Evolutionary conservation across 2,888 invertebrate species (phyloP).

Genomic region (Eristalinus sepulchralis): DNA sequence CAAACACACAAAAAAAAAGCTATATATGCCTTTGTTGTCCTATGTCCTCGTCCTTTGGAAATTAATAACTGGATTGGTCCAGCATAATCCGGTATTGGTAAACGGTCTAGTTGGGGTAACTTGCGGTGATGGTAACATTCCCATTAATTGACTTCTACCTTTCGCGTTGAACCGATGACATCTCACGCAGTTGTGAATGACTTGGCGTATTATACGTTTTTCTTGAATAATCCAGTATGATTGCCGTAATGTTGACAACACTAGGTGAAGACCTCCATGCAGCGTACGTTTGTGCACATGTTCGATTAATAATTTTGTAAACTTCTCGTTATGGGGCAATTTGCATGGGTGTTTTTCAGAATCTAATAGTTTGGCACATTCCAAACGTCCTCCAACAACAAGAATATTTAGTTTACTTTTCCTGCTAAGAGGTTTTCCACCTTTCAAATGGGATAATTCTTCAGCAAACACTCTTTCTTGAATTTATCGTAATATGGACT

Average conservation of each 20-base stretch:
- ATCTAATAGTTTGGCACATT: no score
- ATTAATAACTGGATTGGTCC: slow-evolving; percentile 7
- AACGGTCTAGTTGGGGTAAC: slow-evolving; percentile 7
- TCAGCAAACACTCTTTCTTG: no score
- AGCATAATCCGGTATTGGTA: slow-evolving; percentile 17
- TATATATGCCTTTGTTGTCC: neutral
- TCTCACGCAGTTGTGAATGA: neutral
- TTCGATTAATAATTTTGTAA: neutral
- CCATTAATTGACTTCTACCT: neutral
- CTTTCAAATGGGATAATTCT: no score
- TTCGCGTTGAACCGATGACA: neutral
- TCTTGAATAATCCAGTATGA: neutral
- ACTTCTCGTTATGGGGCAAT: slow-evolving; percentile 15
- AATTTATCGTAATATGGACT: no score
- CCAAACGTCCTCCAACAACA: no score
- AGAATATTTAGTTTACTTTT: no score
- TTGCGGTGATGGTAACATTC: neutral
- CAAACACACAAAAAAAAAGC: neutral
- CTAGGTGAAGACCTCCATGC: slow-evolving; percentile 4
- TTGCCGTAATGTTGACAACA: neutral
- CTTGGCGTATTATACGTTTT: slow-evolving; percentile 1
- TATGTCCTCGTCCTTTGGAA: slow-evolving; percentile 1
- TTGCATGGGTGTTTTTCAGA: no score
- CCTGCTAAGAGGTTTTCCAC: no score
- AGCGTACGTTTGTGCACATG: neutral